Percentiles rank a stretch among this genome's conserved stretches.
These are phyloP conservation scores for Drosophila mayri DNA, from an alignment of 1,140 invertebrate genomes.

Conservation along the genomic window DNA sequence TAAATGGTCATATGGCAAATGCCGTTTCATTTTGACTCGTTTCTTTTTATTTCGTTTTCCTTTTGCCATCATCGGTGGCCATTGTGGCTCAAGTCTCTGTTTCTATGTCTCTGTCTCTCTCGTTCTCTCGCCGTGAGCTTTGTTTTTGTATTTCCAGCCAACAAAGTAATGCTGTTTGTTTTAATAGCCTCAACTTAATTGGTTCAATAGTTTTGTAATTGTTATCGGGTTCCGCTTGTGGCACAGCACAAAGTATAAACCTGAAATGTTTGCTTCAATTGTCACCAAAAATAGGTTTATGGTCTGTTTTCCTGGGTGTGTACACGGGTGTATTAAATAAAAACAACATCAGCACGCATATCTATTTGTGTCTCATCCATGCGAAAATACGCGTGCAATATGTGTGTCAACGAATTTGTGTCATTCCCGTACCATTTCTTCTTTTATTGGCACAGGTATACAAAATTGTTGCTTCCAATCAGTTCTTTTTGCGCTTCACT, in stretches of 20 bases:
- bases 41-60: constrained; percentile 23
- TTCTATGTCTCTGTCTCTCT: constrained; percentile 43
- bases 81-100: constrained; percentile 58
- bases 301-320: constrained; percentile 43
- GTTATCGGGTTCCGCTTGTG: constrained; percentile 52
- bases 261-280: constrained; percentile 57
- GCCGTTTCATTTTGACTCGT: constrained; percentile 36
- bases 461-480: constrained; percentile 38
- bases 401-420: constrained; percentile 28
- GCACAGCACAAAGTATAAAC: constrained; percentile 21
- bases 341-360: constrained; percentile 23
- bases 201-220: constrained; percentile 81
- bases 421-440: constrained; percentile 17
- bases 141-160: constrained; percentile 26
- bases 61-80: constrained; percentile 48
- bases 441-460: constrained; percentile 34
- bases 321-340: constrained; percentile 8
- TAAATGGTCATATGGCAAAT: constrained; percentile 61
- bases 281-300: constrained; percentile 75
- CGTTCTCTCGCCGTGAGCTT: constrained; percentile 17
- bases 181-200: constrained; percentile 73
- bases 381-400: constrained; percentile 21
- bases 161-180: constrained; percentile 46
- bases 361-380: constrained; percentile 39
- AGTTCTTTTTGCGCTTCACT: constrained; percentile 35